phyloP scores from a whole-genome alignment of 2,797 vertebrate genomes.

The Falco concolor region DNA sequence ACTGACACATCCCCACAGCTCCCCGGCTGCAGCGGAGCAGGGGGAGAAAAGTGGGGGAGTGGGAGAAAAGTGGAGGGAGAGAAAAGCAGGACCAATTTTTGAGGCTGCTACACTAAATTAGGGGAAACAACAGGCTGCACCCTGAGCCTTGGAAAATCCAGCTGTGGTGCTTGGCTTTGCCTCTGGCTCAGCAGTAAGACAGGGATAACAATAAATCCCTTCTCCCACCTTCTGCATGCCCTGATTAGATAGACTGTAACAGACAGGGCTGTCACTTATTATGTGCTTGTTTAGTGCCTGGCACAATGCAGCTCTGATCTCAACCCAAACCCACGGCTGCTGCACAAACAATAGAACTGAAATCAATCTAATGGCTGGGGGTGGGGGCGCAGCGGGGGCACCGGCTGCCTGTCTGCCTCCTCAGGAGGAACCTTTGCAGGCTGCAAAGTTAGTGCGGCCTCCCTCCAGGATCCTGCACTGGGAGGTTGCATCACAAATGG shows the following conservation, averaged over 20 bases:
- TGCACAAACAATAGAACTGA: neutral
- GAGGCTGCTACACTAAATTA: neutral
- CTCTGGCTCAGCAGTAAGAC: neutral
- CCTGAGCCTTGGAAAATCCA: neutral
- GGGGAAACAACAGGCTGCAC: neutral
- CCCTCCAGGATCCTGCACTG: accelerated
- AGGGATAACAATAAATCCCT: conserved; percentile 38
- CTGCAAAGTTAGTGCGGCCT: neutral
- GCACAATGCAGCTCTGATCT: neutral
- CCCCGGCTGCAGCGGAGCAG: neutral
- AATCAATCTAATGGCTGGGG: neutral
- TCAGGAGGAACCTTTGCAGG: neutral
- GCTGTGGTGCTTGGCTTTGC: neutral
- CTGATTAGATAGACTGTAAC: neutral
- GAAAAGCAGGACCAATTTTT: neutral
- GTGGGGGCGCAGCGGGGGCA: neutral
- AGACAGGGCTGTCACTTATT: neutral
- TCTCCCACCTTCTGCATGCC: conserved; percentile 17
- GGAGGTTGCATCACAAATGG: neutral
- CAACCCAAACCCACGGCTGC: accelerated
- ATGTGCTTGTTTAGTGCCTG: neutral
- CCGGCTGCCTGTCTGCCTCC: neutral
- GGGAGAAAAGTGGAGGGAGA: neutral
- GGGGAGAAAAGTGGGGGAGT: neutral
- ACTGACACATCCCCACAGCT: neutral